Percentiles rank a stretch among this genome's conserved stretches.
Evolutionary conservation across 1,140 invertebrate genomes (phyloP).

Genomic region (Cherax destructor): DNA sequence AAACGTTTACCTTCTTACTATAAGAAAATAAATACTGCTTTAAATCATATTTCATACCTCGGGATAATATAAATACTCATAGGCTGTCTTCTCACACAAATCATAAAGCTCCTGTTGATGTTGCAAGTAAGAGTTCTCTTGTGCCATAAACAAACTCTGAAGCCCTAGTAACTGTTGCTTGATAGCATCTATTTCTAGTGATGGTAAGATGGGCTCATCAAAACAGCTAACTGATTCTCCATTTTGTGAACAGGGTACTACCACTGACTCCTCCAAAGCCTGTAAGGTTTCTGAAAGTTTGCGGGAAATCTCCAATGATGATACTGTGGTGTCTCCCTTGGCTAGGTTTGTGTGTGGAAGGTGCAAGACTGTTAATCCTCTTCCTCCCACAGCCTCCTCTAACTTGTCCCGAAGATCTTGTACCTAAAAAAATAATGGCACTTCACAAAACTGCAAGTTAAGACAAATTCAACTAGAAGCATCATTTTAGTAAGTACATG

Average conservation of each 20-base stretch:
- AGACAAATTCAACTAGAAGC: no score
- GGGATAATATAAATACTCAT: background rate
- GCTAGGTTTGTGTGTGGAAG: background rate
- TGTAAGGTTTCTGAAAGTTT: slow-evolving; percentile 37
- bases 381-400: background rate
- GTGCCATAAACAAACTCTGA: slow-evolving; percentile 10
- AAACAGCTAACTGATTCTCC: background rate
- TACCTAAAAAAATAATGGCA: slow-evolving; percentile 2
- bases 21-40: background rate
- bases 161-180: slow-evolving; percentile 27
- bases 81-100: background rate
- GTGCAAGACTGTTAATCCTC: no score
- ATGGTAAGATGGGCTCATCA: slow-evolving; percentile 3
- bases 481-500: no score
- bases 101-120: background rate
- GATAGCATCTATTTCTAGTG: slow-evolving; percentile 11
- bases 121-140: background rate
- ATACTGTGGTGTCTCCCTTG: background rate
- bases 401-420: background rate
- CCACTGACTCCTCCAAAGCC: slow-evolving; percentile 17
- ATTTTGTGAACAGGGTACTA: background rate
- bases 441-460: no score
- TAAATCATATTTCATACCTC: background rate
- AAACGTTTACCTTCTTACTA: no score
- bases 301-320: slow-evolving; percentile 15